Evolutionary conservation across 2,797 vertebrate genomes (phyloP).

Genomic region (Cercopithecus hamlyni): DNA sequence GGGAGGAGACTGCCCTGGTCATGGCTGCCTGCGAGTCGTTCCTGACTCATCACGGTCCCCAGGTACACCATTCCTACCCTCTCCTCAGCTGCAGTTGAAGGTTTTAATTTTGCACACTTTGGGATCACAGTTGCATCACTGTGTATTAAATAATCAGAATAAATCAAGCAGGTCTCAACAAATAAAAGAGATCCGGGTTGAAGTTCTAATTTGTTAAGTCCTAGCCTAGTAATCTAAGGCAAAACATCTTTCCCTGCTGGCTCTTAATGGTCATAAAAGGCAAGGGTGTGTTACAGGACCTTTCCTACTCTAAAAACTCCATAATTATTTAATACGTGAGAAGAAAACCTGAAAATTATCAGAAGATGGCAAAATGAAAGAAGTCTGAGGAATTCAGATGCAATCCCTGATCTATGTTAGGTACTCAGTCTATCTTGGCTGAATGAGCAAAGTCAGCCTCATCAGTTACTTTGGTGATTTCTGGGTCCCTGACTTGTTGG

Average conservation of each 20-base stretch:
- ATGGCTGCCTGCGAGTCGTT: not conserved
- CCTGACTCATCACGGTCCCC: not conserved
- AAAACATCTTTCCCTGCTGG: not conserved
- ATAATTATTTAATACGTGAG: not conserved
- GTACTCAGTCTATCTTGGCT: not conserved
- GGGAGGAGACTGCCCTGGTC: not conserved
- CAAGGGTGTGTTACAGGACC: not conserved
- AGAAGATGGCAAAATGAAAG: not conserved
- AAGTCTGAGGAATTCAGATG: not conserved
- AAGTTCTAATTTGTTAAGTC: not conserved
- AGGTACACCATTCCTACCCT: not conserved
- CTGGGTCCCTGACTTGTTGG: not conserved
- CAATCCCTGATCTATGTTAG: not conserved
- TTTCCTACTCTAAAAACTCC: not conserved
- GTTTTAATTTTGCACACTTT: not conserved
- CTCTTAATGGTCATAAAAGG: not conserved
- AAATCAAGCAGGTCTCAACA: not conserved
- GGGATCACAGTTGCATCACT: not conserved
- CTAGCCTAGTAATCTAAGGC: not conserved
- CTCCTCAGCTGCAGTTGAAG: not conserved
- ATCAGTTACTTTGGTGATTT: not conserved
- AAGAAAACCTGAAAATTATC: not conserved
- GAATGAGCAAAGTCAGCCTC: not conserved
- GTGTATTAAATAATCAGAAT: not conserved
- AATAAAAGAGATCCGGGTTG: not conserved